Evolutionary conservation across 2,797 vertebrate species (phyloP).

Genomic region (Crypturellus tataupa): DNA sequence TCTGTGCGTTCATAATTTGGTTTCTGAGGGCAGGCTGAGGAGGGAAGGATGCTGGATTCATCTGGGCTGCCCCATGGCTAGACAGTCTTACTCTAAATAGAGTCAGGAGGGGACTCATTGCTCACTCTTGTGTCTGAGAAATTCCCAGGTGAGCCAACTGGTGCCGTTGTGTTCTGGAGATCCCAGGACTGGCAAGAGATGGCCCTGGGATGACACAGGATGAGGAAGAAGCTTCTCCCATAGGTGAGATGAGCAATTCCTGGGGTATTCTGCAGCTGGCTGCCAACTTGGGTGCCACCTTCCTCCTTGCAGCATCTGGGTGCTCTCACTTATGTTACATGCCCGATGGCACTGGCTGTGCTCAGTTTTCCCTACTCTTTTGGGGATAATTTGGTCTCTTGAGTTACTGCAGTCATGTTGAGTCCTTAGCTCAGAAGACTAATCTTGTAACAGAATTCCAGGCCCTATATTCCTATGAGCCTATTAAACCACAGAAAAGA

Average conservation of each 20-base stretch:
- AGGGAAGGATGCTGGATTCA: not conserved
- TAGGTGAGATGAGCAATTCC: not conserved
- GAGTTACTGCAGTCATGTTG: not conserved
- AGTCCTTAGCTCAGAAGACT: not conserved
- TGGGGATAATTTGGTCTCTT: not conserved
- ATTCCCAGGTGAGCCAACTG: too few species aligned
- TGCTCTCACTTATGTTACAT: not conserved
- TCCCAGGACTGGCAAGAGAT: too few species aligned
- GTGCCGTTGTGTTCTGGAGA: too few species aligned
- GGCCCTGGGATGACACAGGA: not conserved
- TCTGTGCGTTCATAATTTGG: not conserved
- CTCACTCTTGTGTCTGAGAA: too few species aligned
- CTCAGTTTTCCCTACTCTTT: not conserved
- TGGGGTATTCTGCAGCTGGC: not conserved
- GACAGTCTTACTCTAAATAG: not conserved
- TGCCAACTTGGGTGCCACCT: not conserved
- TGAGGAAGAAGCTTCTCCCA: not conserved
- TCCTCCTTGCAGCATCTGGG: not conserved
- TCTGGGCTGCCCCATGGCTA: not conserved
- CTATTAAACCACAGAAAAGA: not conserved
- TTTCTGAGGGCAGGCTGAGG: not conserved
- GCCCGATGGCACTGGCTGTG: not conserved
- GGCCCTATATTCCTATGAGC: not conserved
- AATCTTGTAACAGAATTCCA: not conserved
- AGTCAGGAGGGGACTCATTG: not conserved